A percentile compares a stretch with the other conserved stretches of the same genome.
phyloP scores from a whole-genome alignment of 2,888 invertebrate genomes.

The Pristionchus entomophagus region DNA sequence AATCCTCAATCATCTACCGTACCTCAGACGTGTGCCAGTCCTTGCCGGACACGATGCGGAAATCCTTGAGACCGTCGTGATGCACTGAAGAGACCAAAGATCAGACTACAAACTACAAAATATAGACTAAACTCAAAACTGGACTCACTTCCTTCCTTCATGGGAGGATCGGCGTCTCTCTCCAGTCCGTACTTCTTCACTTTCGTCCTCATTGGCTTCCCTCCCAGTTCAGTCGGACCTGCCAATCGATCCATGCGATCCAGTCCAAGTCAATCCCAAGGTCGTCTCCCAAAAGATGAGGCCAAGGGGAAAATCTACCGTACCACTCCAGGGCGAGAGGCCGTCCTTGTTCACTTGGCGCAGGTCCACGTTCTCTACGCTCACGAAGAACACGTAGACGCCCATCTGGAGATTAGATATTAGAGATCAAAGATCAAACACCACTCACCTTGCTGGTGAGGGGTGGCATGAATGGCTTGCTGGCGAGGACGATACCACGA shows the following conservation, averaged over 20 bases:
- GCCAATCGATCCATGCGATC: neutral
- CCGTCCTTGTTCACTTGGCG: conserved; percentile 65
- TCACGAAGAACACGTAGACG: conserved; percentile 62
- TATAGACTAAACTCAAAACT: no score
- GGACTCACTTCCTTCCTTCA: neutral
- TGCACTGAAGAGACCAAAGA: neutral
- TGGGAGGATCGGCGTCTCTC: neutral
- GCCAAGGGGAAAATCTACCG: neutral
- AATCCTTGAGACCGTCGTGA: conserved; percentile 12
- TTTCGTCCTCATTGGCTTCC: conserved; percentile 40
- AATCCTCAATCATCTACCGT: no score
- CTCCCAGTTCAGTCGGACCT: conserved; percentile 36
- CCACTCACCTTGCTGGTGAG: neutral
- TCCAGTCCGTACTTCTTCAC: conserved; percentile 47
- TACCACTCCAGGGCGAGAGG: conserved; percentile 62
- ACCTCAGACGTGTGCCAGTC: conserved; percentile 23
- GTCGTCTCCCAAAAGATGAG: no score
- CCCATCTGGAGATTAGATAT: neutral
- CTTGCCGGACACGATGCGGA: conserved; percentile 35
- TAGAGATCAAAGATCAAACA: neutral
- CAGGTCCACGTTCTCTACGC: conserved; percentile 58
- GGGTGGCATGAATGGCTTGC: conserved; percentile 43
- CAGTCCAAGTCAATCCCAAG: no score
- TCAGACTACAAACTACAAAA: neutral
- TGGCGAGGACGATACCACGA: neutral